Percentiles rank a stretch among this genome's conserved stretches.
Conservation (phyloP, 2,113 vertebrate species). For the Scartelaos histophorus region DNA sequence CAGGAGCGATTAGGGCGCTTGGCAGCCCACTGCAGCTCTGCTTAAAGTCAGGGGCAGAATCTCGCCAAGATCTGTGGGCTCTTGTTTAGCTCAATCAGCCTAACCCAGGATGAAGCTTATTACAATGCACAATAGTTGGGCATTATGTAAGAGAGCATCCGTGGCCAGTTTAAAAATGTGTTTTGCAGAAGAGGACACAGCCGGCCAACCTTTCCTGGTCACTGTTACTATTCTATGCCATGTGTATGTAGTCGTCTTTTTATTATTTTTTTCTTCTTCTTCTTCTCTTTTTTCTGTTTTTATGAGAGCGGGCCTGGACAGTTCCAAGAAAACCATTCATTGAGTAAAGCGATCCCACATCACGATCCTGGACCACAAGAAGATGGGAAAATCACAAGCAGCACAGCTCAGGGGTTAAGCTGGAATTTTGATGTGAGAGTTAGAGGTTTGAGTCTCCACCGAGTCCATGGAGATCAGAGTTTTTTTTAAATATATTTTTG, state of each 20-base stretch:
- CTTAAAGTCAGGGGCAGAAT: constrained; percentile 45
- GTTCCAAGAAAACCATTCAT: constrained; percentile 65
- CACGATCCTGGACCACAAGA: constrained; percentile 61
- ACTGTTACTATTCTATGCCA: constrained; percentile 46
- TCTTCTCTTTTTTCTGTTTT: constrained; percentile 33
- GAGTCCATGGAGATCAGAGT: background rate
- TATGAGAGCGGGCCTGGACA: constrained; percentile 38
- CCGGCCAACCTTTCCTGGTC: constrained; percentile 61
- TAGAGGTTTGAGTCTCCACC: background rate
- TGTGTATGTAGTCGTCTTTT: constrained; percentile 17
- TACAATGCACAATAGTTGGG: constrained; percentile 51
- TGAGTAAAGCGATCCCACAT: constrained; percentile 61
- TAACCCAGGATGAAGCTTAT: constrained; percentile 22
- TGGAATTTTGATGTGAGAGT: constrained; percentile 4
- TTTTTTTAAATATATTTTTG: background rate
- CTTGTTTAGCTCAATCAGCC: constrained; percentile 30
- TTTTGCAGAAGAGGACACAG: constrained; percentile 62
- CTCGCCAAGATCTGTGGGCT: constrained; percentile 25
- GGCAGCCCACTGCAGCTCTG: constrained; percentile 45
- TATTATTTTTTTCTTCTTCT: too few species aligned
- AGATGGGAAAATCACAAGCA: constrained; percentile 66
- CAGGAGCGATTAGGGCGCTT: constrained; percentile 58
- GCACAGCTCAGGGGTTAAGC: constrained; percentile 32
- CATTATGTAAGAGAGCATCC: constrained; percentile 61
- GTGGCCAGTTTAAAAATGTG: constrained; percentile 54